Base-by-base conservation (phyloP, 2,797 vertebrate species). In the Darevskia mixta region DNA sequence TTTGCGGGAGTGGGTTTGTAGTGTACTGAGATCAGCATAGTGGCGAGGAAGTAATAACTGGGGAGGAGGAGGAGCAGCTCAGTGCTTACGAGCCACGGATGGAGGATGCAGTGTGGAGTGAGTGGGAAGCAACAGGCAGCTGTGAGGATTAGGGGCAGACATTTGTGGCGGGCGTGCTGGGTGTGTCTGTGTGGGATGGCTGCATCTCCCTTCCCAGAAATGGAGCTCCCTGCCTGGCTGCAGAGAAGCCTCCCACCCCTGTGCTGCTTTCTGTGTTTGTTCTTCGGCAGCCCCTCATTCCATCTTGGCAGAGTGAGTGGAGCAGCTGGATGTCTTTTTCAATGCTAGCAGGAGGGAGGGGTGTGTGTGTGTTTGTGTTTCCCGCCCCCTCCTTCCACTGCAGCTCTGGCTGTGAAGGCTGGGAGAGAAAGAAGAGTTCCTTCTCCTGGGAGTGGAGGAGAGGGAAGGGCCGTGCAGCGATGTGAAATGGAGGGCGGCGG, bases 321-420 rank as follows among this genome's bases (percentile, higher is more conserved):
- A 86, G 64, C 88, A 89, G 84, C 88, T 89, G 88, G 85, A 86
- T 82, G 32, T 27, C 73, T 67, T 82, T 75, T 69, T 69, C 25
- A 61, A 17, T 67, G 43, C 10, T 45, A 41, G 58, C 23, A n/a
- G 32, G 75, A 58, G 45, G 71, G 25, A 2, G 69, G 5, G 17
- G 11, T 38, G 35, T 73, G 49, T 49, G 45, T 49, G 45, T 49
- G 11, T 49, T 11, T 13, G 49, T 13, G 49, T 17, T 55, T 35
- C 38, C 1, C 0, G 4, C 43, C 3, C 7, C 4, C 13, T 15
- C 27, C 10, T 8, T 83, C 83, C 41, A 17, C 29, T 69, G n/a
- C 38, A 23, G 7, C 38, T 64, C 67, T 83, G 9, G 23, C 67
- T 17, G 49, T 86, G 38, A 9, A n/a, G 64, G 20, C 66, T 71